These are phyloP conservation scores for Vireo griseus DNA, from an alignment of 2,797 vertebrate genomes.

Conservation along the genomic window DNA sequence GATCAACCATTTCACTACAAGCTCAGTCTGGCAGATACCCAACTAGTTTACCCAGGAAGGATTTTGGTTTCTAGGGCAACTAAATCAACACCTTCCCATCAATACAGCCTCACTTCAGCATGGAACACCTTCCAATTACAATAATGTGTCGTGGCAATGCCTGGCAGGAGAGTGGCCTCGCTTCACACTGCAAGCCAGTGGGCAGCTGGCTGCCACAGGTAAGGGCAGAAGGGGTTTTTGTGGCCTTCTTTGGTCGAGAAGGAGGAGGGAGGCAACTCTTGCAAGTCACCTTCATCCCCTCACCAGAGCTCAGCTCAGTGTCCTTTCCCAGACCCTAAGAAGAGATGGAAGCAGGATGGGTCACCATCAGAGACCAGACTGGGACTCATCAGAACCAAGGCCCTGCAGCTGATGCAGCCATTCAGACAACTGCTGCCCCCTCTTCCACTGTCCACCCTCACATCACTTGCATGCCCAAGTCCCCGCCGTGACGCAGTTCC, in stretches of 20 bases:
- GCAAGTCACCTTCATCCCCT: neutral
- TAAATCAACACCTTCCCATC: neutral
- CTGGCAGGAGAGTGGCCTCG: neutral
- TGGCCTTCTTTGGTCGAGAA: neutral
- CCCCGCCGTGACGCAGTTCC: fast-evolving
- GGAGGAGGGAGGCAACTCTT: neutral
- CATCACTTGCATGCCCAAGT: neutral
- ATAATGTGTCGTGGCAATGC: fast-evolving
- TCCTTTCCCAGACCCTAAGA: neutral
- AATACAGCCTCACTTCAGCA: neutral
- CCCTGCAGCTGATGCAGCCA: neutral
- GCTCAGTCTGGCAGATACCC: neutral
- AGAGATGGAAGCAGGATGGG: neutral
- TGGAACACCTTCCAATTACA: neutral
- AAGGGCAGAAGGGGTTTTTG: neutral
- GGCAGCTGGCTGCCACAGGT: neutral
- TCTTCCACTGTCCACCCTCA: neutral
- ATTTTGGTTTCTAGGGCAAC: neutral
- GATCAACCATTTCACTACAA: neutral
- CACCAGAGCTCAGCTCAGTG: neutral
- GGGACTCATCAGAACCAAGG: neutral
- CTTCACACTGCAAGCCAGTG: fast-evolving
- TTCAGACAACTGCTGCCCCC: neutral
- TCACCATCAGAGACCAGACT: neutral
- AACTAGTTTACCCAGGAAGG: neutral